Percentiles rank a stretch among this genome's conserved stretches.
phyloP scores from a whole-genome alignment of 2,888 invertebrate genomes.

The Callosobruchus maculatus region DNA sequence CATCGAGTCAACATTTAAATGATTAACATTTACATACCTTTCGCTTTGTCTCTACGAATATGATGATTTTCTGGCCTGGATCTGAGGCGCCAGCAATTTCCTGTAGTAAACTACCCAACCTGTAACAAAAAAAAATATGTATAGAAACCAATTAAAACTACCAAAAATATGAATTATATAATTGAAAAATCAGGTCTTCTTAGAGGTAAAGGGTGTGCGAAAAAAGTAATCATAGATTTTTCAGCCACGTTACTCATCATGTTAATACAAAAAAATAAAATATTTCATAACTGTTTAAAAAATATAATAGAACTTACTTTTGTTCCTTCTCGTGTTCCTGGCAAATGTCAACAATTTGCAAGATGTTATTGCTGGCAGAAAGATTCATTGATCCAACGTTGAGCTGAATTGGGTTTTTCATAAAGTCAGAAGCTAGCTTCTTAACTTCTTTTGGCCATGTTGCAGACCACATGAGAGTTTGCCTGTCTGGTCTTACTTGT shows the following conservation, averaged over 20 bases:
- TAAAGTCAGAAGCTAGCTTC: slow-evolving; percentile 87
- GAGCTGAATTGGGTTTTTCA: slow-evolving; percentile 84
- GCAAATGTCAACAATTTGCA: slow-evolving; percentile 83
- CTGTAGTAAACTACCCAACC: slow-evolving; percentile 69
- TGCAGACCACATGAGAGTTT: slow-evolving; percentile 98
- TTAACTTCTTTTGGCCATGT: slow-evolving; percentile 99
- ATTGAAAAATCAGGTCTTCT: slow-evolving; percentile 44
- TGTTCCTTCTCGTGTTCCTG: slow-evolving; percentile 81
- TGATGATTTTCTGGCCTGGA: slow-evolving; percentile 84
- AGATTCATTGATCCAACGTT: slow-evolving; percentile 87
- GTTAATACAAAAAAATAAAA: slow-evolving; percentile 8
- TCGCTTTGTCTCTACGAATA: slow-evolving; percentile 94
- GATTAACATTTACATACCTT: slow-evolving; percentile 60
- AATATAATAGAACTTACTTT: slow-evolving; percentile 34
- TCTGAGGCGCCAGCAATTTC: slow-evolving; percentile 76
- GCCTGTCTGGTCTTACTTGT: slow-evolving; percentile 90
- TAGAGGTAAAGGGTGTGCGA: slow-evolving; percentile 48
- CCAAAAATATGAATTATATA: background rate
- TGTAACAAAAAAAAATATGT: slow-evolving; percentile 40
- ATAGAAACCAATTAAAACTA: background rate
- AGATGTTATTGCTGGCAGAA: slow-evolving; percentile 87
- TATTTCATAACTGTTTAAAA: background rate
- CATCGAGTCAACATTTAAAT: too few relatives aligned
- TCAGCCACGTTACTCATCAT: slow-evolving; percentile 22
- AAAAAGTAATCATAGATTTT: slow-evolving; percentile 18